These are phyloP conservation scores for Scomber scombrus DNA, from an alignment of 2,113 vertebrate genomes.

Conservation along the genomic window DNA sequence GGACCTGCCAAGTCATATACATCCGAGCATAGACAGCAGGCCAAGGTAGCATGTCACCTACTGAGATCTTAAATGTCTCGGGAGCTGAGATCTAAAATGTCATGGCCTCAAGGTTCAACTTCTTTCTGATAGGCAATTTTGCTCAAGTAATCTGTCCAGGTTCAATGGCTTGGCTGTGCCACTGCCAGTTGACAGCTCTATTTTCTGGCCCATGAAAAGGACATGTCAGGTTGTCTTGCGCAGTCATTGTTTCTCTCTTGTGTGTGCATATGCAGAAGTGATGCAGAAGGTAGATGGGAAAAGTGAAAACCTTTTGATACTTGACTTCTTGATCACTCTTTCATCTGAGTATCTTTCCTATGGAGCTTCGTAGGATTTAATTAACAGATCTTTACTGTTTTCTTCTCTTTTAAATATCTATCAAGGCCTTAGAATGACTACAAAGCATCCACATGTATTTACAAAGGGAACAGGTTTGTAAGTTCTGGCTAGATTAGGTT, in stretches of 20 bases:
- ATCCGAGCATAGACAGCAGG: constrained; percentile 53
- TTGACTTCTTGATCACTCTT: constrained; percentile 28
- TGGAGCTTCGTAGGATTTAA: constrained; percentile 11
- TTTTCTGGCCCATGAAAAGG: constrained; percentile 71
- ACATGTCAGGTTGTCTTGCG: constrained; percentile 68
- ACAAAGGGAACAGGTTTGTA: background rate
- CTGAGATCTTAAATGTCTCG: constrained; percentile 72
- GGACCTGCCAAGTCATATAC: constrained; percentile 63
- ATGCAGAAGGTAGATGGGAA: constrained; percentile 26
- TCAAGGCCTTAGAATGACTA: background rate
- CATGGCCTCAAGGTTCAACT: constrained; percentile 70
- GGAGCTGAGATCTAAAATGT: constrained; percentile 74
- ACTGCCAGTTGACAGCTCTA: constrained; percentile 71
- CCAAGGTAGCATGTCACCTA: constrained; percentile 58
- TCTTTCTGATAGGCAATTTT: constrained; percentile 57
- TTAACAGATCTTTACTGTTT: background rate
- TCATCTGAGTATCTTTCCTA: constrained; percentile 26
- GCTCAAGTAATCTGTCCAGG: constrained; percentile 60
- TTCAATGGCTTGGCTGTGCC: constrained; percentile 56
- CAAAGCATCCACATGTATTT: constrained; percentile 7
- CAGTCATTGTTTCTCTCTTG: constrained; percentile 46
- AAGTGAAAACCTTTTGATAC: constrained; percentile 16
- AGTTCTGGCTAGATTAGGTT: background rate
- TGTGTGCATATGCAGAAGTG: constrained; percentile 53
- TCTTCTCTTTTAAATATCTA: constrained; percentile 19